These are phyloP conservation scores for Ericerus pela DNA, from an alignment of 1,140 invertebrate species.

Conservation along the genomic window DNA sequence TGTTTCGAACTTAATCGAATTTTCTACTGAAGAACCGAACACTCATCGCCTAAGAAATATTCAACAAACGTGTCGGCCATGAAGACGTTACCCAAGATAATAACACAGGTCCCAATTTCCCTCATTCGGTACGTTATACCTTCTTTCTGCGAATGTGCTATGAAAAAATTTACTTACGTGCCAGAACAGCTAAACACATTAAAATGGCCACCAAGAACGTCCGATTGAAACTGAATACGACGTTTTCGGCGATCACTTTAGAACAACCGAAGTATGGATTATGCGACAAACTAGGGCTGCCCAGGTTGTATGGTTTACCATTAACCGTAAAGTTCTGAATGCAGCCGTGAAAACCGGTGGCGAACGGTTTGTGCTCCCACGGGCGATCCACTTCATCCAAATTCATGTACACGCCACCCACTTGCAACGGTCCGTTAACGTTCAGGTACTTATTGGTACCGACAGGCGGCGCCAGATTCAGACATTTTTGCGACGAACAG, in stretches of 20 bases:
- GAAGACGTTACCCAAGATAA: too few relatives aligned
- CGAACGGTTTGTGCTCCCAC: slow-evolving; percentile 48
- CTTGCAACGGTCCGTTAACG: slow-evolving; percentile 72
- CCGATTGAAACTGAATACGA: slow-evolving; percentile 62
- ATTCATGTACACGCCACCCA: slow-evolving; percentile 61
- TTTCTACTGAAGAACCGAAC: too few relatives aligned
- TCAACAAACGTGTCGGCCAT: too few relatives aligned
- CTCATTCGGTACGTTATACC: neutral
- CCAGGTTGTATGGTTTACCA: slow-evolving; percentile 58
- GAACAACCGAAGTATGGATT: slow-evolving; percentile 54
- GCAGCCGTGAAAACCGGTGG: slow-evolving; percentile 61
- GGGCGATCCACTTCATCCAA: slow-evolving; percentile 37
- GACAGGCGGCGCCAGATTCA: slow-evolving; percentile 48
- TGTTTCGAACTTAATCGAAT: too few relatives aligned
- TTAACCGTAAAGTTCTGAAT: slow-evolving; percentile 72
- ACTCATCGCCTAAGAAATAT: too few relatives aligned
- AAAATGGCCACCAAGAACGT: slow-evolving; percentile 73
- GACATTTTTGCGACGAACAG: slow-evolving; percentile 52
- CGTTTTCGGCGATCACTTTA: slow-evolving; percentile 48
- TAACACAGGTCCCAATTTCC: too few relatives aligned
- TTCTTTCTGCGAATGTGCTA: neutral
- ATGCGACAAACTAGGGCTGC: slow-evolving; percentile 46
- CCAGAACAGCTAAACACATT: slow-evolving; percentile 56
- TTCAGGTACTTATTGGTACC: slow-evolving; percentile 64
- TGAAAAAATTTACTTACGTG: slow-evolving; percentile 42